Evolutionary conservation across 2,113 vertebrate species (phyloP).

Genomic region (Piprites chloris): DNA sequence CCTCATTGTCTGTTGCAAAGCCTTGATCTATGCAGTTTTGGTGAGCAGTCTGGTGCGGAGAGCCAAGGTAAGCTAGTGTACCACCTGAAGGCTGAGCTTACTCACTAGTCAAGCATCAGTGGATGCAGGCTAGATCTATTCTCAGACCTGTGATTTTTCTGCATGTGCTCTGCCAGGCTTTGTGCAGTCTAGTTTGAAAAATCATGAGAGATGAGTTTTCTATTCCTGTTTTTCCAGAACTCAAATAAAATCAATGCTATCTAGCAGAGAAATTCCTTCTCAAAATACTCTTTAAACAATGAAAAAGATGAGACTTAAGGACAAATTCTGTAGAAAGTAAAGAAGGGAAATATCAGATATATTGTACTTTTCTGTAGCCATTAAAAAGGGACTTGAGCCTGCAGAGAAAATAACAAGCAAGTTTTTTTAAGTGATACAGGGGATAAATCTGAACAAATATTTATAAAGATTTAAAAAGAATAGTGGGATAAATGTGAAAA

Average conservation of each 20-base stretch:
- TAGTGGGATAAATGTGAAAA: not conserved
- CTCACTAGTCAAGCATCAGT: not conserved
- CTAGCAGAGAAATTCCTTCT: not conserved
- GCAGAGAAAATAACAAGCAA: not conserved
- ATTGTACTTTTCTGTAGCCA: not conserved
- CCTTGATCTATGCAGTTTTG: constrained; percentile 69
- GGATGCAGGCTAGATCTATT: not conserved
- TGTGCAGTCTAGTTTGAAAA: not conserved
- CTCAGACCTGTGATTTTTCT: not conserved
- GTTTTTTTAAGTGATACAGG: accelerated
- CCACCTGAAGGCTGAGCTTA: not conserved
- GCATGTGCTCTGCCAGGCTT: not conserved
- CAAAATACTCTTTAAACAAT: not conserved
- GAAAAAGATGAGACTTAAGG: not conserved
- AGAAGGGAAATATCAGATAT: not conserved
- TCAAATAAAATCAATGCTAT: not conserved
- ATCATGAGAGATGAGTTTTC: not conserved
- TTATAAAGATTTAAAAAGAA: not conserved
- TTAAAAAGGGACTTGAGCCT: not conserved
- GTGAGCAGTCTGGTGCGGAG: constrained; percentile 57
- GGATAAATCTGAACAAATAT: not conserved
- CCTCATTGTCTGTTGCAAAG: constrained; percentile 68
- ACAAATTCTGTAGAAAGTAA: not conserved
- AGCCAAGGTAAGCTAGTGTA: constrained; percentile 40
- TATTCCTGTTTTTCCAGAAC: not conserved